Evolutionary conservation across 1,140 invertebrate species (phyloP), one percentile per base, ranked within the genome.

Genomic region (Tachypleus tridentatus): DNA sequence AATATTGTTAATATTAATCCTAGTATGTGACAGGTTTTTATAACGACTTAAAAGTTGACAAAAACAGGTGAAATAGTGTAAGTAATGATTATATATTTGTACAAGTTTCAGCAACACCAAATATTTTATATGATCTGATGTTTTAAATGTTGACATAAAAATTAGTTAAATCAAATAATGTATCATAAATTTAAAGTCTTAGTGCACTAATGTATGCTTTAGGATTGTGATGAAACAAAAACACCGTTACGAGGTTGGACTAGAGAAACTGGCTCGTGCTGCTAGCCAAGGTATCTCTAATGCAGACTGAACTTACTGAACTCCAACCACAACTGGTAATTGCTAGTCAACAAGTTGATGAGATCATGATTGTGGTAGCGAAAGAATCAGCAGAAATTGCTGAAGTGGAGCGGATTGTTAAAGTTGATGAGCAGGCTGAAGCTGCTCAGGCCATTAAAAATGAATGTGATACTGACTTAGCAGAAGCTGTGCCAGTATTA

Each of bases 341-440:
- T 5, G 91, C 95, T 4, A 96, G 93, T 0, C 87, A 88, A 60
- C 86, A 92, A 66, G 97, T 95, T 3, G 94, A 95, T 74, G 89
- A 88, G 68, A 81, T 96, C 4, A 95, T 96, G 91, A 88, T 93
- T 9, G 89, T 93, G 78, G 97, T 98, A 65, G 95, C 98, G 74
- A 89, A 97, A 73, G 95, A 99, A 71, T 98, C 96, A 0, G 87
- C 97, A 0, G 87, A 95, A 69, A 94, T 97, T 0, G 95, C 98
- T 78, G 90, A 91, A 8, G 91, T 93, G 72, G 97, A 97, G 76
- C 62, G 64, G 51, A 93, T 97, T 80, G 87, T 91, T 71, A 93
- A 89, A 0, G 93, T 93, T 1, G 94, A 97, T 77, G 91, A 96
- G 77, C 93, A 94, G 3, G 95, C 95, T 1, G 94, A 93, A 0